These are phyloP conservation scores for Caenorhabditis wallacei DNA, from an alignment of 2,888 invertebrate genomes.

Conservation along the genomic window DNA sequence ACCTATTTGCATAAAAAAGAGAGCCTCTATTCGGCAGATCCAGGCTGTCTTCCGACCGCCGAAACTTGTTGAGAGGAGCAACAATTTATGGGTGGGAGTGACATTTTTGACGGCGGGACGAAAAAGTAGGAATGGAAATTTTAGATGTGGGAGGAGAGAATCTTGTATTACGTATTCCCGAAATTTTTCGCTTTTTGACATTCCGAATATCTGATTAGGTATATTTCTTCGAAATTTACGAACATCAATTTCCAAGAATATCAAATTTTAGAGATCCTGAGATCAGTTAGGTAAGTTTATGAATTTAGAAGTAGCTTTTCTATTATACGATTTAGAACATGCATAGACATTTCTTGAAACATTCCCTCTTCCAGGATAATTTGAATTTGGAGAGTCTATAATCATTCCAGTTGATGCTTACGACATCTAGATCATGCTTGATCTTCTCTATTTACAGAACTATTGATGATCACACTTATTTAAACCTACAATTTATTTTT, in stretches of 20 bases:
- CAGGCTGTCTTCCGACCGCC: background rate
- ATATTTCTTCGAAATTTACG: background rate
- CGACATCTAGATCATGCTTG: no score
- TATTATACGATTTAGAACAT: no score
- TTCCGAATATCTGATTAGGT: constrained; percentile 25
- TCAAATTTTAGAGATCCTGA: background rate
- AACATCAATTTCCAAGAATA: background rate
- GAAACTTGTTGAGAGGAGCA: constrained; percentile 44
- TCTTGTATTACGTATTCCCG: constrained; percentile 43
- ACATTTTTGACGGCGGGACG: constrained; percentile 38
- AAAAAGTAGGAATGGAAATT: constrained; percentile 41
- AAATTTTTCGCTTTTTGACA: constrained; percentile 10
- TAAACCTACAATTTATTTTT: no score
- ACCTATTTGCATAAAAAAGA: constrained; percentile 58
- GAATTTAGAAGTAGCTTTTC: no score
- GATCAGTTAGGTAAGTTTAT: no score
- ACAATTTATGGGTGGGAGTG: constrained; percentile 54
- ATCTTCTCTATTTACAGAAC: no score
- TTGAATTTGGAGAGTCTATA: no score
- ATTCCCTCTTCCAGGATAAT: no score
- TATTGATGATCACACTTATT: no score
- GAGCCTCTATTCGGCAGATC: constrained; percentile 1
- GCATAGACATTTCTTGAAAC: no score
- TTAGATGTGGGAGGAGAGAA: constrained; percentile 26
- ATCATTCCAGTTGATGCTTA: no score